These are phyloP conservation scores for Lepus oiostolus DNA, from an alignment of 2,797 vertebrate genomes.

Conservation along the genomic window DNA sequence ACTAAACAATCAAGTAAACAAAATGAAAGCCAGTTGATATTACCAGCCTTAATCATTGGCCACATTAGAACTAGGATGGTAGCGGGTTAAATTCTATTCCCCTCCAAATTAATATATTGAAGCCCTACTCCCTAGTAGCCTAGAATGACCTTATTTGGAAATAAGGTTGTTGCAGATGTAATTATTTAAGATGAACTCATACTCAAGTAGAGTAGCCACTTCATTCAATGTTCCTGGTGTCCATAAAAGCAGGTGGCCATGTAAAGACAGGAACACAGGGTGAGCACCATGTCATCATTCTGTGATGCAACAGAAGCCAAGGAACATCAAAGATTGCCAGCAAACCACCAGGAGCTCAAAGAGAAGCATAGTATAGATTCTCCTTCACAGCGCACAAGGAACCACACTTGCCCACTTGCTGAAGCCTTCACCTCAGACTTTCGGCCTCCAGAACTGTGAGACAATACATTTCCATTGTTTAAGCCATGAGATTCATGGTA, in stretches of 20 bases:
- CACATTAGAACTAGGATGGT: not conserved
- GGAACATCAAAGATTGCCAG: not conserved
- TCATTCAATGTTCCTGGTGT: not conserved
- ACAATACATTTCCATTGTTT: slow-evolving; percentile 46
- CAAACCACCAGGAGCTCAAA: not conserved
- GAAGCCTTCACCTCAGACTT: not conserved
- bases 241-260: not conserved
- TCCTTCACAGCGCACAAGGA: not conserved
- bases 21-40: not conserved
- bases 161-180: not conserved
- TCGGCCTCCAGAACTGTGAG: not conserved
- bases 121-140: not conserved
- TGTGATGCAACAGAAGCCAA: too few relatives aligned
- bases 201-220: not conserved
- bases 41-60: not conserved
- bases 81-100: not conserved
- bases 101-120: not conserved
- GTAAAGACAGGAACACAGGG: not conserved
- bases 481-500: not conserved
- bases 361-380: not conserved
- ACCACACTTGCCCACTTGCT: not conserved
- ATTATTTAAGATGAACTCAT: slow-evolving; percentile 38
- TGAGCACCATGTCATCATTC: not conserved
- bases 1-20: not conserved
- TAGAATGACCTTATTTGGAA: slow-evolving; percentile 29